A percentile compares a stretch with the other conserved stretches of the same genome.
These are phyloP conservation scores for Fukomys damarensis DNA, from an alignment of 2,113 vertebrate genomes.

Conservation along the genomic window DNA sequence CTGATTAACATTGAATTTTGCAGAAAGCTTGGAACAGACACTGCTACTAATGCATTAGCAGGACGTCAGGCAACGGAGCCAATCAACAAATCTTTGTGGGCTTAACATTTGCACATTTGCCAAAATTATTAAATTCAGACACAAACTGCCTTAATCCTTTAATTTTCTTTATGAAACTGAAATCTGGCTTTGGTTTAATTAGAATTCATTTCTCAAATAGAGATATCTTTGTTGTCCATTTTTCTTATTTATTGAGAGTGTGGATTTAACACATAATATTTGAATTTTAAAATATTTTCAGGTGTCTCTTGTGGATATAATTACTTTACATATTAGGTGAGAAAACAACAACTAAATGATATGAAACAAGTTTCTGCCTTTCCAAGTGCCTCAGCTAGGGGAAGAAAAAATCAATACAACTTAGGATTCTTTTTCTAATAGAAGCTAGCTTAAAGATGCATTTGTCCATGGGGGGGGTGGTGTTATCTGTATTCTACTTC, in stretches of 20 bases:
- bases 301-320: neutral
- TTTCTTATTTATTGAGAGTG: neutral
- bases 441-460: neutral
- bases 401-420: neutral
- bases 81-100: neutral
- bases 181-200: neutral
- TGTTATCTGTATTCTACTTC: neutral
- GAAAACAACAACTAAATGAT: neutral
- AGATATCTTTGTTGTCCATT: neutral
- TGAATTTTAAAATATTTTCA: neutral
- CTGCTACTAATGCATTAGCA: accelerated
- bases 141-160: neutral
- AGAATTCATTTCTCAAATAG: neutral
- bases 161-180: neutral
- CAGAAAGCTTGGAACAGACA: accelerated
- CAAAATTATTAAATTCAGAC: neutral
- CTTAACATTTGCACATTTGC: neutral
- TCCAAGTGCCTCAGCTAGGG: neutral
- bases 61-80: neutral
- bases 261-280: neutral
- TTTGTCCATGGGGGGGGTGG: neutral
- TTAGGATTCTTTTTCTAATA: neutral
- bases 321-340: neutral
- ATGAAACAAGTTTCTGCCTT: neutral
- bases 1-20: neutral